phyloP scores from a whole-genome alignment of 2,113 vertebrate species.

The Melanocharis versteri region DNA sequence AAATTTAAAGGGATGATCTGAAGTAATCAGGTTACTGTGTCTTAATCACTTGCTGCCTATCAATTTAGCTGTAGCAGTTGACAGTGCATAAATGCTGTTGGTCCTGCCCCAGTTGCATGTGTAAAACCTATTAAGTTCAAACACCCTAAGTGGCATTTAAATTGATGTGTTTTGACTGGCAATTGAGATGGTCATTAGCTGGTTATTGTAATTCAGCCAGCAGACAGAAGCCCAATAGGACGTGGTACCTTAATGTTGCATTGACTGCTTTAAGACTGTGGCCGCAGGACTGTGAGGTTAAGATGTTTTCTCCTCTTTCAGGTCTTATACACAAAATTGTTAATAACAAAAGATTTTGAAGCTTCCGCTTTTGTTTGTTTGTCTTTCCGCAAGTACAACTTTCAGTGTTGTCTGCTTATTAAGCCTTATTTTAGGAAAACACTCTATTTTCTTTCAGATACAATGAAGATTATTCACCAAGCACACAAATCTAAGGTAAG shows the following conservation, averaged over 20 bases:
- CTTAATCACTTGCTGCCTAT: not conserved
- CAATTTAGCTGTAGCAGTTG: not conserved
- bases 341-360: not conserved
- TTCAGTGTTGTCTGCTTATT: not conserved
- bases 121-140: not conserved
- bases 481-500: constrained; percentile 91
- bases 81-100: not conserved
- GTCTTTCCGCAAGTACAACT: not conserved
- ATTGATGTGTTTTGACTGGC: not conserved
- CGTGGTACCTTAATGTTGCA: not conserved
- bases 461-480: constrained; percentile 93
- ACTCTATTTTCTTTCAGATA: constrained; percentile 79
- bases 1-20: not conserved
- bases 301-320: not conserved
- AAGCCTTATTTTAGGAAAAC: not conserved
- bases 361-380: not conserved
- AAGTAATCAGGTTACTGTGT: not conserved
- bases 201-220: not conserved
- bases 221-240: not conserved
- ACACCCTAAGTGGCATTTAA: constrained; percentile 10
- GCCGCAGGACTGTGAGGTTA: not conserved
- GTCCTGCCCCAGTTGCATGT: not conserved
- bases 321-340: not conserved
- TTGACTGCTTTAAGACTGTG: not conserved
- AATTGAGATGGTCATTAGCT: not conserved